Evolutionary conservation across 2,888 invertebrate genomes (phyloP).

Genomic region (Yponomeuta cagnagella): DNA sequence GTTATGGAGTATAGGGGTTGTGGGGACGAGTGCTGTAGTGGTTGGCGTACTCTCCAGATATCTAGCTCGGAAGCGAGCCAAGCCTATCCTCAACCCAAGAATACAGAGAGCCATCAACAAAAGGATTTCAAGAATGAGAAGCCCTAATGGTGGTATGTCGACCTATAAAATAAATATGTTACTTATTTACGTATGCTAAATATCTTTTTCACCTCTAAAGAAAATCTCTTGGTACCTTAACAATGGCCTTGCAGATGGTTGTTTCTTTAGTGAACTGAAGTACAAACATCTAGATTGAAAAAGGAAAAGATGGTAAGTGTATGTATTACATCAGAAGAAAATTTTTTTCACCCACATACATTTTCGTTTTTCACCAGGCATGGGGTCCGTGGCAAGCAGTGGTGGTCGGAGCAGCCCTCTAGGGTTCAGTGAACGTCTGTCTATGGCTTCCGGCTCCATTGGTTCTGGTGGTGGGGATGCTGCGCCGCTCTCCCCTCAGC

Average conservation of each 20-base stretch:
- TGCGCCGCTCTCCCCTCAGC: slow-evolving; percentile 86
- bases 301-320: too few relatives aligned
- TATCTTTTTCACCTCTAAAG: too few relatives aligned
- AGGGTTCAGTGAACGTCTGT: slow-evolving; percentile 79
- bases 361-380: slow-evolving; percentile 41
- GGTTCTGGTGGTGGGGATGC: slow-evolving; percentile 75
- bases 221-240: too few relatives aligned
- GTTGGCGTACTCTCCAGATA: slow-evolving; percentile 88
- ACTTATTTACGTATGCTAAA: not conserved
- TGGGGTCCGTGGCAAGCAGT: slow-evolving; percentile 81
- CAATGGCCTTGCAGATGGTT: too few relatives aligned
- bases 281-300: too few relatives aligned
- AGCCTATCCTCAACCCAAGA: slow-evolving; percentile 77
- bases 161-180: not conserved
- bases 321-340: not conserved
- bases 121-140: slow-evolving; percentile 79
- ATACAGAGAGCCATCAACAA: slow-evolving; percentile 73
- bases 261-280: too few relatives aligned
- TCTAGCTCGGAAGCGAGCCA: slow-evolving; percentile 81
- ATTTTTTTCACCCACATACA: not conserved
- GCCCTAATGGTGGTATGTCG: slow-evolving; percentile 78
- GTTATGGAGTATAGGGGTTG: slow-evolving; percentile 82
- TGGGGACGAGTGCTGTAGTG: slow-evolving; percentile 83
- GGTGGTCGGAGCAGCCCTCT: slow-evolving; percentile 78
- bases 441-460: slow-evolving; percentile 81